Base-by-base conservation (phyloP, 1,140 invertebrate genomes). In the Conopomorpha cramerella region DNA sequence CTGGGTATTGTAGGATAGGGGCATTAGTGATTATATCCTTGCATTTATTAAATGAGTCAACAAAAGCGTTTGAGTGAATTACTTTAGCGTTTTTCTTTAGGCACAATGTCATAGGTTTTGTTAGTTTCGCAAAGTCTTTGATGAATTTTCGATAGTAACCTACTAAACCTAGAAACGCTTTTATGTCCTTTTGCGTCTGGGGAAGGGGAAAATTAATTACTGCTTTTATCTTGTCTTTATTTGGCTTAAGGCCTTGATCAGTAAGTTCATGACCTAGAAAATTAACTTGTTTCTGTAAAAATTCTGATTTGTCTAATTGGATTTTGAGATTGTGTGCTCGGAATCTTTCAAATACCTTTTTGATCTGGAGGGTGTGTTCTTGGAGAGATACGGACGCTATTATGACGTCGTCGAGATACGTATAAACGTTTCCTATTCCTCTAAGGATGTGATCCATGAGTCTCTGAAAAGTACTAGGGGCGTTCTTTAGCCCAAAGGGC, bases 291-390 rank as follows among this genome's bases (percentile, higher is more conserved):
- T 55, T 28, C 44, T 30, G 1, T n/a, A 50, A 13, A 43, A 59
- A 65, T 31, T 52, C 14, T 4, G 42, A 74, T 38, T 79, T 78
- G 30, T 55, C 54, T 7, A 58, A 41, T 43, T 70, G 61, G 0
- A 78, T 26, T 50, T 74, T 71, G 10, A 81, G 37, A 16, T 59
- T 51, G 18, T 49, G 45, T 15, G 59, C 16, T 27, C 54, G 30
- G 3, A 78, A 42, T 30, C 39, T 33, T 2, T 59, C 37, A 19
- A 76, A 61, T n/a, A 77, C 56, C n/a, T n/a, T n/a, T n/a, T n/a
- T n/a, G n/a, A n/a, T n/a, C n/a, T n/a, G n/a, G n/a, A n/a, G n/a
- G n/a, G n/a, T n/a, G n/a, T n/a, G n/a, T n/a, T n/a, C n/a, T n/a
- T n/a, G n/a, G n/a, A n/a, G n/a, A n/a, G n/a, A n/a, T n/a, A n/a